Percentiles rank a stretch among this genome's conserved stretches.
Evolutionary conservation across 2,113 vertebrate species (phyloP).

Genomic region (human (Homo sapiens)): GRCh38 chr3:109340501-109341000

Average conservation of each 20-base stretch:
- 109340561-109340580: neutral
- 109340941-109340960: neutral
- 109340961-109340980: neutral
- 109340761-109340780: neutral
- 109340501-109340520: conserved; percentile 5
- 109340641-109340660: neutral
- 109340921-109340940: neutral
- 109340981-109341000: no score
- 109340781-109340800: neutral
- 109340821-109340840: no score
- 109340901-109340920: neutral
- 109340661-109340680: neutral
- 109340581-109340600: neutral
- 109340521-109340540: neutral
- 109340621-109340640: neutral
- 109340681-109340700: neutral
- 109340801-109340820: no score
- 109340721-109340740: neutral
- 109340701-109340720: neutral
- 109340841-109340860: neutral
- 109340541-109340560: neutral
- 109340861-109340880: neutral
- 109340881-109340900: neutral
- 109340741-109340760: neutral
- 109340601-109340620: neutral